Percentiles rank a stretch among this genome's conserved stretches.
phyloP scores from a whole-genome alignment of 1,140 invertebrate species.

The Varroa destructor region DNA sequence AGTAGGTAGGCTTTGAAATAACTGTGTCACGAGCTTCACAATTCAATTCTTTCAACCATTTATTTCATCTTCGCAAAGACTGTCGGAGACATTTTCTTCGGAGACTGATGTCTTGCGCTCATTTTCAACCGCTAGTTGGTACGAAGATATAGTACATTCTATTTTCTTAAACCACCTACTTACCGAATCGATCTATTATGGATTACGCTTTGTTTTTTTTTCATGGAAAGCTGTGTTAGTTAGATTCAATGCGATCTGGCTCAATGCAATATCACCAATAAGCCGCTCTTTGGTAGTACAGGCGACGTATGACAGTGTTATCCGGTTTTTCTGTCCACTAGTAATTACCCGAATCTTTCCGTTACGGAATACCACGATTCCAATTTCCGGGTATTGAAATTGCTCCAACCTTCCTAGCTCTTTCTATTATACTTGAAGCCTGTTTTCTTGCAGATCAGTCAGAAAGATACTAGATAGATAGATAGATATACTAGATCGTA shows the following conservation, averaged over 20 bases:
- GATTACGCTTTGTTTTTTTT: conserved; percentile 37
- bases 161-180: conserved; percentile 49
- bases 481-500: too few relatives aligned
- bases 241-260: conserved; percentile 63
- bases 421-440: too few relatives aligned
- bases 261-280: conserved; percentile 47
- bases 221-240: conserved; percentile 81
- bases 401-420: too few relatives aligned
- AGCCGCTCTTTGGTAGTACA: conserved; percentile 31
- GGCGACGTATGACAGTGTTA: conserved; percentile 37
- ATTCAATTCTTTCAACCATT: conserved; percentile 50
- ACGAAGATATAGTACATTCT: conserved; percentile 64
- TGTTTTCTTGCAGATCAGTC: too few relatives aligned
- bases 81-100: conserved; percentile 67
- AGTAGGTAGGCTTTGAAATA: conserved; percentile 52
- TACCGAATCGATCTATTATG: conserved; percentile 41
- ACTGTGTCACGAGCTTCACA: conserved; percentile 42
- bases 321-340: conserved; percentile 37
- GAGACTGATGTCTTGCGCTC: conserved; percentile 61
- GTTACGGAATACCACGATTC: conserved; percentile 33
- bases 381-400: conserved; percentile 35
- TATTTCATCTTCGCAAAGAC: conserved; percentile 65
- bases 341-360: not conserved
- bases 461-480: too few relatives aligned
- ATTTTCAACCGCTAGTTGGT: not conserved